A percentile compares a stretch with the other conserved stretches of the same genome.
Conservation (phyloP, 23 tunicate genomes). For the Diplosoma virens region DNA sequence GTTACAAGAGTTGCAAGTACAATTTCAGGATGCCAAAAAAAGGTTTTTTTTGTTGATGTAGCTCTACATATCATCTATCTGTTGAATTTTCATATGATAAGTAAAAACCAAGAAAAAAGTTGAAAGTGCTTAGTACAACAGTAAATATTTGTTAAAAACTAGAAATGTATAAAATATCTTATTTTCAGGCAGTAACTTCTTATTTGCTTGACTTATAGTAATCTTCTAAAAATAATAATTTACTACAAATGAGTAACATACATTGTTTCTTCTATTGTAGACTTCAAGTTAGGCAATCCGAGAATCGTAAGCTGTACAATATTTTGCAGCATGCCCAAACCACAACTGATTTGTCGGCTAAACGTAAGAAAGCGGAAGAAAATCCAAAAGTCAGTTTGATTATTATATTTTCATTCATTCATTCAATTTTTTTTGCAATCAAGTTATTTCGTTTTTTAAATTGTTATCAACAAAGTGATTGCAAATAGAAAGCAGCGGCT, state of each 20-base stretch:
- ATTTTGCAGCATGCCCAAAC: constrained; percentile 16
- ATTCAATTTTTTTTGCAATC: background rate
- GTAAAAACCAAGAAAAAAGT: no score
- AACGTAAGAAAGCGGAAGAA: constrained; percentile 13
- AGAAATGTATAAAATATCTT: no score
- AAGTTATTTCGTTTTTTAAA: background rate
- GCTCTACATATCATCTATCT: no score
- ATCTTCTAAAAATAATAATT: no score
- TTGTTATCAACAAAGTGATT: no score
- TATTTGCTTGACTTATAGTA: no score
- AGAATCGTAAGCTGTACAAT: constrained; percentile 2
- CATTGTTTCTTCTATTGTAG: background rate
- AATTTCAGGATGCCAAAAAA: background rate
- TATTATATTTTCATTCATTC: background rate
- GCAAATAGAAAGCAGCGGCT: no score
- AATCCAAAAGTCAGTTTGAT: background rate
- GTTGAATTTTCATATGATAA: no score
- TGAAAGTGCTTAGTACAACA: no score
- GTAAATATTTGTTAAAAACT: no score
- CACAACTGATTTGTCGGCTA: background rate
- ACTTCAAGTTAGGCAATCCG: background rate
- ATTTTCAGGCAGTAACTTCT: no score
- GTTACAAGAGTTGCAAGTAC: background rate
- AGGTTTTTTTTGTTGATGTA: background rate
- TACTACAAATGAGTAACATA: no score